These are phyloP conservation scores for Mobula hypostoma DNA, from an alignment of 2,113 vertebrate genomes.

Conservation along the genomic window DNA sequence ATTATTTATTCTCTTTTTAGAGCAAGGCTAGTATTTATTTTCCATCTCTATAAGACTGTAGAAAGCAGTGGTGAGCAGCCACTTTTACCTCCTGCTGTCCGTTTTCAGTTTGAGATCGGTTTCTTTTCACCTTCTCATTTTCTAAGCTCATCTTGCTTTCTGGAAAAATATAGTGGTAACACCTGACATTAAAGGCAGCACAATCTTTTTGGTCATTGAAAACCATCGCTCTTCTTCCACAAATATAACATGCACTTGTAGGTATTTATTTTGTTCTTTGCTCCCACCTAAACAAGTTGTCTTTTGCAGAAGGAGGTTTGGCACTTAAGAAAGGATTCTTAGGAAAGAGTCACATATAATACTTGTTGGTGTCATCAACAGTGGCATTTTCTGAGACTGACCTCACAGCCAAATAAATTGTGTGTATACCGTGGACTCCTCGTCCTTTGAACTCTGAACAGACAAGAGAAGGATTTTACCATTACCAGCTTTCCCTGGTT, in stretches of 20 bases:
- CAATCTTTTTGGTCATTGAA: neutral
- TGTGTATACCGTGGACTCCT: neutral
- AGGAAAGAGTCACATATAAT: neutral
- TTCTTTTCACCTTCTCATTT: neutral
- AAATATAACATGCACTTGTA: neutral
- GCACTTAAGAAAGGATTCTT: neutral
- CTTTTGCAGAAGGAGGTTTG: neutral
- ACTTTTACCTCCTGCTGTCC: too few species aligned
- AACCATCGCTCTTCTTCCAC: neutral
- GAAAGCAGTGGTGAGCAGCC: too few species aligned
- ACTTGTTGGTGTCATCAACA: neutral
- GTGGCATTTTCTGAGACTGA: neutral
- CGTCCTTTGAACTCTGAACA: neutral
- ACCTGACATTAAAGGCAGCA: neutral
- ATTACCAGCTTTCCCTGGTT: neutral
- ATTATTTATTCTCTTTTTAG: too few species aligned
- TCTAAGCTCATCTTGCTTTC: neutral
- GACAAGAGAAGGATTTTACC: neutral
- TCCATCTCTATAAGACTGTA: too few species aligned
- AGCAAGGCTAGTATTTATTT: too few species aligned
- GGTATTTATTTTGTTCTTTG: neutral
- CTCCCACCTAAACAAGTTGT: neutral
- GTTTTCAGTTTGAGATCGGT: neutral
- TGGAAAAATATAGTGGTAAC: neutral
- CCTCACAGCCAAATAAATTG: neutral